Evolutionary conservation across 2,888 invertebrate species (phyloP).

Genomic region (Eilema caniola): DNA sequence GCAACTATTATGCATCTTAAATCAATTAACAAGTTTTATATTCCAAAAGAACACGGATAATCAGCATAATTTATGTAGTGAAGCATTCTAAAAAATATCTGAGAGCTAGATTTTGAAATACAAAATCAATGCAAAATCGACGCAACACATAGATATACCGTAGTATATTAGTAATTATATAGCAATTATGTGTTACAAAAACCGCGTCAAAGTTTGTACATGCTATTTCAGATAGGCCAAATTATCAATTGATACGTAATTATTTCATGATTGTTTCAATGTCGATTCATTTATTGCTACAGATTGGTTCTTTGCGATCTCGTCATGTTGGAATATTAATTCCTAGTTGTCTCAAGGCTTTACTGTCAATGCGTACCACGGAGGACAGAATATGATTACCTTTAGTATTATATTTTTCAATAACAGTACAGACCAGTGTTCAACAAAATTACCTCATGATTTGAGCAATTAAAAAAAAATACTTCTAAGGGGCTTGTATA

Average conservation of each 20-base stretch:
- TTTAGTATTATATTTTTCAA: not conserved
- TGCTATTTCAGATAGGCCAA: conserved; percentile 26
- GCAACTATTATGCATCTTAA: too few relatives aligned
- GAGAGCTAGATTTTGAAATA: not conserved
- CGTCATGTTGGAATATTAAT: conserved; percentile 50
- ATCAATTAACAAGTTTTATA: not conserved
- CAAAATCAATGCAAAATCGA: not conserved
- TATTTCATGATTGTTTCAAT: conserved; percentile 54
- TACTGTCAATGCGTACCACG: conserved; percentile 20
- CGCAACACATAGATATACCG: not conserved
- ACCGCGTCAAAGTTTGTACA: not conserved
- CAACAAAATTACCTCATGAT: not conserved
- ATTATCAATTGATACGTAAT: conserved; percentile 48
- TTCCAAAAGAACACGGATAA: not conserved
- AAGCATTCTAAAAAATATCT: not conserved
- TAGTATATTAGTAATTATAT: conserved; percentile 1
- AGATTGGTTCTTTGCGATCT: conserved; percentile 53
- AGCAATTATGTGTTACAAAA: conserved; percentile 3
- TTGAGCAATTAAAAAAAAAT: not conserved
- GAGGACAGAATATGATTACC: too few relatives aligned
- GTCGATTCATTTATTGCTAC: conserved; percentile 56
- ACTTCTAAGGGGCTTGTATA: not conserved
- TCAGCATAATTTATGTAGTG: not conserved
- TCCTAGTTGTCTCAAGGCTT: conserved; percentile 31
- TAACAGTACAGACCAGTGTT: not conserved